A percentile compares a stretch with the other conserved stretches of the same genome.
These are phyloP conservation scores for Pegoplata infirma DNA, from an alignment of 2,888 invertebrate genomes.

Conservation along the genomic window DNA sequence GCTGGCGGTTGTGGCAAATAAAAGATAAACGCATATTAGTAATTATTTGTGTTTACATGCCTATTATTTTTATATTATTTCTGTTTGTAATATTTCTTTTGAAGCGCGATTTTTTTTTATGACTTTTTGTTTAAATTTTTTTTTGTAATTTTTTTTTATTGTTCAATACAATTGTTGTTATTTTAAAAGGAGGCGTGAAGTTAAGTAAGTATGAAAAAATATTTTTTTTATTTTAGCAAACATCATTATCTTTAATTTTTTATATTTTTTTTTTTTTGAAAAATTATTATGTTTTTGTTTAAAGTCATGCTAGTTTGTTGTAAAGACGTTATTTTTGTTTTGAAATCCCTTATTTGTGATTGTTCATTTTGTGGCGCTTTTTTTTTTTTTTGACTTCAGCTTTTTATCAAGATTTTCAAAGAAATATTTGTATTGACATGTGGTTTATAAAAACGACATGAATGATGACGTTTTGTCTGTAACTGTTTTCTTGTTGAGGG, in stretches of 20 bases:
- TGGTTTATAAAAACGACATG: slow-evolving; percentile 53
- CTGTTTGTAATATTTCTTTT: too few species aligned
- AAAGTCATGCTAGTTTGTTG: slow-evolving; percentile 25
- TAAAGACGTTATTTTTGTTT: slow-evolving; percentile 30
- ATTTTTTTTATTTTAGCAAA: slow-evolving; percentile 27
- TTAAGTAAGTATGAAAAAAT: slow-evolving; percentile 27
- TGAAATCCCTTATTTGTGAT: neutral
- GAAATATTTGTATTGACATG: slow-evolving; percentile 47
- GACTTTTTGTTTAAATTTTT: neutral
- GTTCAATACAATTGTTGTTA: neutral
- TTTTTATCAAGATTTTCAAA: slow-evolving; percentile 46
- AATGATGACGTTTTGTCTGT: slow-evolving; percentile 44
- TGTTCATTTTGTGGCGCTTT: neutral
- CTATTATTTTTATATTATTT: slow-evolving; percentile 37
- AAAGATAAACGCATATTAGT: slow-evolving; percentile 57
- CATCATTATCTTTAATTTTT: slow-evolving; percentile 41
- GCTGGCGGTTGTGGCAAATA: slow-evolving; percentile 31
- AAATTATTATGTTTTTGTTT: slow-evolving; percentile 3
- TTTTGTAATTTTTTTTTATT: neutral
- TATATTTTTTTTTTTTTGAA: slow-evolving; percentile 47
- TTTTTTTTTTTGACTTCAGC: neutral
- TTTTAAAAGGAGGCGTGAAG: slow-evolving; percentile 48
- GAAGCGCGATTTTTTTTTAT: neutral
- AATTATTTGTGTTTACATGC: slow-evolving; percentile 57
- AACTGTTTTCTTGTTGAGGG: slow-evolving; percentile 17